Percentiles rank a stretch among this genome's conserved stretches.
Evolutionary conservation across 2,113 vertebrate genomes (phyloP).

Genomic region (Corynorhinus townsendii): DNA sequence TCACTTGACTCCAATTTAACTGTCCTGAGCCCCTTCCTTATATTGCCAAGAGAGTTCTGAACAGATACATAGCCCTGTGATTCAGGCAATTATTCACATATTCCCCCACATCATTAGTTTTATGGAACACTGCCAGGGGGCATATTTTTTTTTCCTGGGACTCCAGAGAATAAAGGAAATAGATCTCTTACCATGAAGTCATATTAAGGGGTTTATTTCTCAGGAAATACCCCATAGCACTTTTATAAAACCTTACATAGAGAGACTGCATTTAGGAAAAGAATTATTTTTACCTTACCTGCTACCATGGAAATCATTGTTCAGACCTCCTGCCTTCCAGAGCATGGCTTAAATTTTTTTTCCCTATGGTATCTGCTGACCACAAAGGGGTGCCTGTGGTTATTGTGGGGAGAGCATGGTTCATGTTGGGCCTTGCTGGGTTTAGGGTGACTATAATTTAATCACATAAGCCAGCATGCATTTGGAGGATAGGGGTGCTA

Average conservation of each 20-base stretch:
- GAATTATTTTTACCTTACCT: slow-evolving; percentile 30
- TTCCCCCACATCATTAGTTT: slow-evolving; percentile 77
- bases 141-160: slow-evolving; percentile 72
- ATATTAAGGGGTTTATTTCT: slow-evolving; percentile 75
- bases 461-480: neutral
- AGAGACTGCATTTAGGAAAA: slow-evolving; percentile 47
- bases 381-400: neutral
- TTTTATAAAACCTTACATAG: slow-evolving; percentile 59
- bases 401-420: neutral
- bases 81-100: slow-evolving; percentile 74
- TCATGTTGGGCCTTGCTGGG: neutral
- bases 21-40: slow-evolving; percentile 63
- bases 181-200: slow-evolving; percentile 72
- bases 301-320: neutral
- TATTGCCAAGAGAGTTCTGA: slow-evolving; percentile 71
- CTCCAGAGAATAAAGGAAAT: slow-evolving; percentile 74
- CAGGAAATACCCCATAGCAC: slow-evolving; percentile 69
- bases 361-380: neutral
- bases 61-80: slow-evolving; percentile 56
- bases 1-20: slow-evolving; percentile 72
- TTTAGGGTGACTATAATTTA: neutral
- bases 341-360: neutral
- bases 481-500: neutral
- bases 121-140: slow-evolving; percentile 76
- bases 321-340: neutral